These are phyloP conservation scores for Idaea dimidiata DNA, from an alignment of 2,888 invertebrate species.

Conservation along the genomic window DNA sequence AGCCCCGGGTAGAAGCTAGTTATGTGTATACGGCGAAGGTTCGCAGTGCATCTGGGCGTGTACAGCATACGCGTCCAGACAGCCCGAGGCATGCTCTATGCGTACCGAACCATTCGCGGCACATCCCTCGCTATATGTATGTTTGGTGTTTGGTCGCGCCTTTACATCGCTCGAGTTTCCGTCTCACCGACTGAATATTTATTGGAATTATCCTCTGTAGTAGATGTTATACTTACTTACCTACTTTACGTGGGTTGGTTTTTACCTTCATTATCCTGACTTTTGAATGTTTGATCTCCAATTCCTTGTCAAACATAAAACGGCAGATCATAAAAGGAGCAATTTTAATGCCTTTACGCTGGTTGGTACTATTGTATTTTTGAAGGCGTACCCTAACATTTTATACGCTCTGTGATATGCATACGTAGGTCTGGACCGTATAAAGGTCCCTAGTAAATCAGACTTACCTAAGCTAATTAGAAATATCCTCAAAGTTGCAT, in stretches of 20 bases:
- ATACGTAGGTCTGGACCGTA: no score
- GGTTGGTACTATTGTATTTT: background rate
- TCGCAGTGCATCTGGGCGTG: no score
- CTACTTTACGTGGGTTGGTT: background rate
- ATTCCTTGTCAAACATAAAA: constrained; percentile 5
- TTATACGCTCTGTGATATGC: no score
- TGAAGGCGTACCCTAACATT: background rate
- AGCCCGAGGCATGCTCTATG: no score
- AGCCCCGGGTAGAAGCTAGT: no score
- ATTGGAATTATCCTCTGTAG: background rate
- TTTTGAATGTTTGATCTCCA: constrained; percentile 7
- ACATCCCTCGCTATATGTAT: no score
- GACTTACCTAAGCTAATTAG: no score
- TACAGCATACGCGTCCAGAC: no score
- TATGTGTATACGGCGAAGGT: no score
- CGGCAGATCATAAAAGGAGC: background rate
- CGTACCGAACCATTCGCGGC: no score
- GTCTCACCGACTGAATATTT: background rate
- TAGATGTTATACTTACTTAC: background rate
- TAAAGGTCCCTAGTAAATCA: no score
- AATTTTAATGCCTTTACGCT: background rate
- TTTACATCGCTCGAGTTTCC: background rate
- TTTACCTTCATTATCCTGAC: constrained; percentile 19
- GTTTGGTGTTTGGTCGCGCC: background rate
- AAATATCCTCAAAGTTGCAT: no score